These are phyloP conservation scores for Herpetotheres cachinnans DNA, from an alignment of 2,113 vertebrate species.

Conservation along the genomic window DNA sequence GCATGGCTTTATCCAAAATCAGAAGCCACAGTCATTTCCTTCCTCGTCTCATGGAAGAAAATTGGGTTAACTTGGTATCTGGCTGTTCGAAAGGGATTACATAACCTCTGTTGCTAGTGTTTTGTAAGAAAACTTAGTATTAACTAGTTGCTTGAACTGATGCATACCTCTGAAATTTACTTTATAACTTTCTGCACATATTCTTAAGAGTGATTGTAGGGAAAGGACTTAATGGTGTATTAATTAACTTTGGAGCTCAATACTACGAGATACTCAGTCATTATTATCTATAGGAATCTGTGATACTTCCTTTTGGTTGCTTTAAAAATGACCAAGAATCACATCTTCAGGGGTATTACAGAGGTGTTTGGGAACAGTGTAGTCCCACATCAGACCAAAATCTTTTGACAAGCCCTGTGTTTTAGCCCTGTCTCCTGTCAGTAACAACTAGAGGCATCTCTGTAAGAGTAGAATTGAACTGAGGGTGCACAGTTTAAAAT, in stretches of 20 bases:
- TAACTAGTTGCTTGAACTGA: not conserved
- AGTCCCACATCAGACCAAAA: not conserved
- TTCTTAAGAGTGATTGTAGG: not conserved
- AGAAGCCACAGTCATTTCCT: constrained; percentile 18
- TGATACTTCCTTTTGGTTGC: not conserved
- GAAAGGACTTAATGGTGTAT: not conserved
- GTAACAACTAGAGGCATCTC: not conserved
- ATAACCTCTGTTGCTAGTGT: not conserved
- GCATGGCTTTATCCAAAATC: not conserved
- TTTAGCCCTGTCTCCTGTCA: not conserved
- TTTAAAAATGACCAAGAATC: not conserved
- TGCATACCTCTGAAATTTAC: not conserved
- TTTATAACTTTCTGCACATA: not conserved
- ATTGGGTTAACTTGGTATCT: not conserved
- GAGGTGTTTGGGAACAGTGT: not conserved
- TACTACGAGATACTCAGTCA: not conserved
- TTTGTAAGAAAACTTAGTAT: not conserved
- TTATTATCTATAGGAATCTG: not conserved
- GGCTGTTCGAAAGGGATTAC: not conserved
- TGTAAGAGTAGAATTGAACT: not conserved
- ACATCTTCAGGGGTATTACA: not conserved
- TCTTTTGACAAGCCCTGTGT: not conserved
- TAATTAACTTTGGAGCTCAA: not conserved
- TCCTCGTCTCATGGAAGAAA: not conserved
- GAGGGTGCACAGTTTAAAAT: not conserved